phyloP scores from a whole-genome alignment of 1,140 invertebrate genomes.

The Ips typographus region DNA sequence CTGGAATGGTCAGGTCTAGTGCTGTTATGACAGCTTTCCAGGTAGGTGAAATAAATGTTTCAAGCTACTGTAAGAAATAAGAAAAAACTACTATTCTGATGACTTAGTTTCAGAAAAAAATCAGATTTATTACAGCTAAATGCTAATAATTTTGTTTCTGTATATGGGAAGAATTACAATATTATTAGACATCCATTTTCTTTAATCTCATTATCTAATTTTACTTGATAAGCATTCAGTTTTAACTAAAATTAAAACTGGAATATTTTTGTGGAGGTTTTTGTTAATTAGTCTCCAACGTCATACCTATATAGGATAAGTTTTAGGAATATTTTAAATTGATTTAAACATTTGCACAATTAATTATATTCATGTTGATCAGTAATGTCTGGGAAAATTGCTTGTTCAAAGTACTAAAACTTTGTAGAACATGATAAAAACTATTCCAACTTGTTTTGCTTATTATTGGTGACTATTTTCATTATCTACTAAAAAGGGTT shows the following conservation, averaged over 20 bases:
- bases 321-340: too few relatives aligned
- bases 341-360: too few relatives aligned
- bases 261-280: too few relatives aligned
- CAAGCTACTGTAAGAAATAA: constrained; percentile 1
- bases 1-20: constrained; percentile 82
- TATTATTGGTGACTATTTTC: neutral
- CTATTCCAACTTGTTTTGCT: too few relatives aligned
- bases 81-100: neutral
- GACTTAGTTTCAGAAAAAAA: neutral
- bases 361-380: too few relatives aligned
- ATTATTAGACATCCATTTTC: neutral
- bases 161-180: neutral
- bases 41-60: constrained; percentile 37
- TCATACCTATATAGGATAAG: too few relatives aligned
- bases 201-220: neutral
- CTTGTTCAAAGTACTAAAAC: too few relatives aligned
- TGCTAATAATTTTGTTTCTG: neutral
- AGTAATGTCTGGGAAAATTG: too few relatives aligned
- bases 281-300: too few relatives aligned
- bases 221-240: too few relatives aligned
- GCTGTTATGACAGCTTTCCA: constrained; percentile 81
- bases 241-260: too few relatives aligned
- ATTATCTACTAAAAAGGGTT: neutral
- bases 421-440: too few relatives aligned
- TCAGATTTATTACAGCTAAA: neutral